Evolutionary conservation across 2,888 invertebrate species (phyloP).

Genomic region (Corythucha ciliata): DNA sequence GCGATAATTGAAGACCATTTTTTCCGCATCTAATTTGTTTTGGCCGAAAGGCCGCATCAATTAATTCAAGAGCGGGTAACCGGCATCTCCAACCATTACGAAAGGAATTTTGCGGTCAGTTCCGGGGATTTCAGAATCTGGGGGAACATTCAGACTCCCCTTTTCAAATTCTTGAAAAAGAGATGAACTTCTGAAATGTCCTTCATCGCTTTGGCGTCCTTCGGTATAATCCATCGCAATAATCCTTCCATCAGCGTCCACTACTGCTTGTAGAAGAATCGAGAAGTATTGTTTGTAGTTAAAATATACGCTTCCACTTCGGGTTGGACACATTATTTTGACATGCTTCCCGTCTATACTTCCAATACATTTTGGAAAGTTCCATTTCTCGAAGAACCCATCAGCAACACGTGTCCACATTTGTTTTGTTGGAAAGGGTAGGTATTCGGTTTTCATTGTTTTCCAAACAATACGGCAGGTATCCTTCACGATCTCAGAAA

Average conservation of each 20-base stretch:
- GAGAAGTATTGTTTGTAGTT: constrained; percentile 28
- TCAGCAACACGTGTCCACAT: constrained; percentile 25
- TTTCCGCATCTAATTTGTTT: too few relatives aligned
- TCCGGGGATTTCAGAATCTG: too few relatives aligned
- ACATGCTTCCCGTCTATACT: constrained; percentile 29
- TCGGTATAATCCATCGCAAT: constrained; percentile 27
- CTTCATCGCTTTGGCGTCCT: constrained; percentile 25
- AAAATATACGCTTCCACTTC: constrained; percentile 24
- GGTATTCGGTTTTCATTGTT: constrained; percentile 30
- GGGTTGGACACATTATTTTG: constrained; percentile 24
- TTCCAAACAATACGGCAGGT: constrained; percentile 38
- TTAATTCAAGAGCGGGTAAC: too few relatives aligned
- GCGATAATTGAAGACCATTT: constrained; percentile 20
- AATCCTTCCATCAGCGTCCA: constrained; percentile 28
- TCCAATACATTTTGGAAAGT: constrained; percentile 32
- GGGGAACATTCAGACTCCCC: too few relatives aligned
- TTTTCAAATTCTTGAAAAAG: too few relatives aligned
- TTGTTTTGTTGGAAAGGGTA: constrained; percentile 24
- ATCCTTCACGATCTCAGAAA: constrained; percentile 37
- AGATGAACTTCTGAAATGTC: too few relatives aligned
- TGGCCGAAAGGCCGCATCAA: too few relatives aligned
- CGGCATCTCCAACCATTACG: too few relatives aligned
- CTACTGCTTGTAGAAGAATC: constrained; percentile 26
- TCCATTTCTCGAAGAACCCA: constrained; percentile 29
- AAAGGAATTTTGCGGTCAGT: too few relatives aligned